phyloP scores from a whole-genome alignment of 2,797 vertebrate species.

The Enteromius fasciolatus region DNA sequence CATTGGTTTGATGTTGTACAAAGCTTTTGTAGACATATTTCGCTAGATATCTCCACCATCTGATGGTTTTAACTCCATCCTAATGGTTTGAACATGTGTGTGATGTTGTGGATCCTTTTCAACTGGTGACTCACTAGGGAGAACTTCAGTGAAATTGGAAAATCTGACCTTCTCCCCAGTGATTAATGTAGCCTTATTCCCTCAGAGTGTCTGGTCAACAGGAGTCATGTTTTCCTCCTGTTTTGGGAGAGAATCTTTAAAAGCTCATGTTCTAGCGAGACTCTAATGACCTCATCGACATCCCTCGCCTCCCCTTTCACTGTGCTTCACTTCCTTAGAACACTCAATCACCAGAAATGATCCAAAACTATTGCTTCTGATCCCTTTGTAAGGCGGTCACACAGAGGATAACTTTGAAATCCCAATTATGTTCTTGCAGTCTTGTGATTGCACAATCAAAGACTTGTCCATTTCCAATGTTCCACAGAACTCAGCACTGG shows the following conservation, averaged over 20 bases:
- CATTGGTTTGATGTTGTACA: background rate
- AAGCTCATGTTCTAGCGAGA: conserved; percentile 61
- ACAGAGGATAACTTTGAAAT: background rate
- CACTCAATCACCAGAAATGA: conserved; percentile 26
- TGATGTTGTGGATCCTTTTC: conserved; percentile 11
- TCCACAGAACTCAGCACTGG: background rate
- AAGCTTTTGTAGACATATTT: background rate
- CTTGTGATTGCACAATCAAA: background rate
- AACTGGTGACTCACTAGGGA: conserved; percentile 20
- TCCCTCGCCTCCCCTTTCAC: conserved; percentile 51
- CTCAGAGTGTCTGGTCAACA: conserved; percentile 63
- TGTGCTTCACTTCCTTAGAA: conserved; percentile 21
- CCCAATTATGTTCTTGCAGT: background rate
- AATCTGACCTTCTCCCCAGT: conserved; percentile 51
- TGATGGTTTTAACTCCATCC: conserved; percentile 5
- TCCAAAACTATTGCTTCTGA: conserved; percentile 27
- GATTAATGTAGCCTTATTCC: conserved; percentile 67
- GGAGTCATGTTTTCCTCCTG: conserved; percentile 53
- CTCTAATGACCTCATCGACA: conserved; percentile 68
- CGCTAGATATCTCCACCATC: conserved; percentile 16
- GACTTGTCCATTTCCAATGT: background rate
- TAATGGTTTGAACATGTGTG: conserved; percentile 32
- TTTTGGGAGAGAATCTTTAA: conserved; percentile 64
- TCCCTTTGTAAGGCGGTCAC: background rate
- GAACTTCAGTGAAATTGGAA: conserved; percentile 38